Base-by-base conservation (phyloP, 2,888 invertebrate species). In the Heliconius ethilla region DNA sequence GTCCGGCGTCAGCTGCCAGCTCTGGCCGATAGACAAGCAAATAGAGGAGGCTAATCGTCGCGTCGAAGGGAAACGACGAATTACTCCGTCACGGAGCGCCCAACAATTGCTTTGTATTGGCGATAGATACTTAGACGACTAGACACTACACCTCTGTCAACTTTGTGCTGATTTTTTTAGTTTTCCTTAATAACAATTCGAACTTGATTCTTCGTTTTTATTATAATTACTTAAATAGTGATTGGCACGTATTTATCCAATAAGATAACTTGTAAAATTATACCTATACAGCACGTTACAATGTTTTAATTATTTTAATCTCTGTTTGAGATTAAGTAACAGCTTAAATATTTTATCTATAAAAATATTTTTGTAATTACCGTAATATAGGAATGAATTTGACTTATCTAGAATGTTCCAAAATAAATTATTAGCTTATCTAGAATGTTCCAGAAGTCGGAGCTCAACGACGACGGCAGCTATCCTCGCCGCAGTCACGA, bases 31-130 rank as follows among this genome's bases (percentile, higher is more conserved):
- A 89, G 94, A 94, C 94, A 94, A 93, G 89, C 93, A 94, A 94
- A 94, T 94, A 92, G 94, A 91, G 91, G 89, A 88, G 88, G 88
- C 90, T 94, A 94, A 94, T 94, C 93, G 94, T 93, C 93, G 92
- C 91, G 89, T 89, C 90, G 89, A 84, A 89, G 91, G 92, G 94
- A 94, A 94, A 94, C 92, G 89, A 90, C 90, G 93, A 92, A 94
- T 94, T 94, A 94, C 92, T 88, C 85, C 88, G 92, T 94, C 93
- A 93, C 92, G 87, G 86, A 86, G 86, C 86, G 89, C 86, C 90
- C 89, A 92, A 88, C 93, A 88, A 92, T 93, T 90, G 92, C 91
- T 90, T 92, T 92, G 92, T 92, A 90, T 90, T 85, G 89, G 83
- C 87, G 87, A 90, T 89, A 89, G 89, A 89, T 85, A 86, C 85